Evolutionary conservation across 2,888 invertebrate genomes (phyloP), one percentile per base, ranked within the genome.

Genomic region (Brachyptera putata): DNA sequence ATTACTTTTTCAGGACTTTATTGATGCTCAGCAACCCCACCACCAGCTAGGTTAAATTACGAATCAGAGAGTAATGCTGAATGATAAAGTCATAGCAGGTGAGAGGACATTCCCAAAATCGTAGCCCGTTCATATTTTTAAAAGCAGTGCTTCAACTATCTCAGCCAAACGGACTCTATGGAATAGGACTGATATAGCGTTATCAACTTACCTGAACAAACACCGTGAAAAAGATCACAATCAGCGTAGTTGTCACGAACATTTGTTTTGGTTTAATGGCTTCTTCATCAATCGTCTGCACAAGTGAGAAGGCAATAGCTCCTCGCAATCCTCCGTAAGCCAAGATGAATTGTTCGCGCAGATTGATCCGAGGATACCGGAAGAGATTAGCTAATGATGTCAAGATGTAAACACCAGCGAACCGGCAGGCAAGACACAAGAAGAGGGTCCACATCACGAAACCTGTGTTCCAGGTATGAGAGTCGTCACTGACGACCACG

Each of bases 221-320:
- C 1, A 82, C 81, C 5, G 84, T 84, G 67, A 82, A 82, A 60
- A 80, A 76, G 39, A 84, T 79, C 58, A 84, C 77, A 25, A 79
- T 74, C 18, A 84, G 75, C 0, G 82, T 81, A 1, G 83, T 78
- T 1, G 82, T 82, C 34, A 81, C 74, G 69, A 83, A 79, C 71
- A 81, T 77, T 9, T 74, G 72, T 66, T 77, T 77, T 49, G 75
- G 73, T 2, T 73, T 73, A 9, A 81, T 74, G 7, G 73, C 68
- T 13, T 74, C 69, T 62, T 78, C 73, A 62, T 78, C 73, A 58
- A 78, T 69, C 46, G 76, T 72, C 49, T 76, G 68, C 2, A 79
- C 80, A 18, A 80, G 71, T 61, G 82, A 81, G 70, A 82, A 83
- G 46, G 82, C 82, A 24, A 83, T 80, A 14, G 81, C 82, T 2